phyloP scores from a whole-genome alignment of 64 coral and sea anemone species.

The Montipora capricornis region DNA sequence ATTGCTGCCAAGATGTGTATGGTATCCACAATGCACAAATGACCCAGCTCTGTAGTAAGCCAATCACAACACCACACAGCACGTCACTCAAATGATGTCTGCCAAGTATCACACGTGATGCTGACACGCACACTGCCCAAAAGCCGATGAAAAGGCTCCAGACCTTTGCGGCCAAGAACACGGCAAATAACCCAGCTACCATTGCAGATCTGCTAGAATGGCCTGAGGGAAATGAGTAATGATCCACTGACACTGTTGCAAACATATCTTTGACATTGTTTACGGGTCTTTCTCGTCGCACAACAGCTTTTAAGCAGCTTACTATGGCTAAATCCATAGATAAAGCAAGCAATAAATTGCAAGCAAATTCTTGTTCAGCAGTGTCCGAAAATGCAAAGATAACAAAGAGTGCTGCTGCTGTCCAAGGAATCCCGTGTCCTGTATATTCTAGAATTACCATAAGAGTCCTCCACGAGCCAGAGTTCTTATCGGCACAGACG shows the following conservation, averaged over 20 bases:
- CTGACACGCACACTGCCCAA: conserved; percentile 76
- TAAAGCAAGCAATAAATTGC: conserved; percentile 82
- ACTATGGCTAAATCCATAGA: conserved; percentile 85
- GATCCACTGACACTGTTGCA: conserved; percentile 95
- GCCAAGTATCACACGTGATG: conserved; percentile 88
- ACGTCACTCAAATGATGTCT: conserved; percentile 94
- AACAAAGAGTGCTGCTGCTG: conserved; percentile 63
- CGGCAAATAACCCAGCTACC: conserved; percentile 78
- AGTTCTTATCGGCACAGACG: conserved; percentile 68
- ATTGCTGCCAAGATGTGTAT: conserved; percentile 27
- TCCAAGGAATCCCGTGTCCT: conserved; percentile 97
- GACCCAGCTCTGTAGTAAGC: conserved; percentile 68
- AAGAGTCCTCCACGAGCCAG: conserved; percentile 57
- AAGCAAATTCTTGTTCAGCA: conserved; percentile 70
- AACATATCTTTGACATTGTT: conserved; percentile 98
- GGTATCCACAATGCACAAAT: conserved; percentile 72
- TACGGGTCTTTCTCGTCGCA: conserved; percentile 74
- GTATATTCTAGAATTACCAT: conserved; percentile 88
- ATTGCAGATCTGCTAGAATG: conserved; percentile 80
- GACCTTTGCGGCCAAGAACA: conserved; percentile 18
- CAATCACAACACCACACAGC: conserved; percentile 83
- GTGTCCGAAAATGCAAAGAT: conserved; percentile 51
- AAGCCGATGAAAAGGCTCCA: conserved; percentile 51
- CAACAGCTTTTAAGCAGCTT: conserved; percentile 63
- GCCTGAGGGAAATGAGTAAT: conserved; percentile 95